Percentiles rank a stretch among this genome's conserved stretches.
These are phyloP conservation scores for Chelonus formosanus DNA, from an alignment of 2,888 invertebrate genomes.

Conservation along the genomic window DNA sequence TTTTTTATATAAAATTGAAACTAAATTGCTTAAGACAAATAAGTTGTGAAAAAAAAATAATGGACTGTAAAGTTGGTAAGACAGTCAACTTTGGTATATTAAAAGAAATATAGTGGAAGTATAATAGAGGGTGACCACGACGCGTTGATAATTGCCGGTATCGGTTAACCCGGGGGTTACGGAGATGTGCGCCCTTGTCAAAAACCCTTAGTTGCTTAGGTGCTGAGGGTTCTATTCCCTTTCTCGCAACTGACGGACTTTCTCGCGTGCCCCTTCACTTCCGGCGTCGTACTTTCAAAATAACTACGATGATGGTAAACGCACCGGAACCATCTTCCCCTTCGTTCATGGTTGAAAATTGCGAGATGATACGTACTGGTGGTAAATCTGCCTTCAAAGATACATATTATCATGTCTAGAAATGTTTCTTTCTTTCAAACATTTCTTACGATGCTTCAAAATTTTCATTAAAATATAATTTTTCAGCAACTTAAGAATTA, in stretches of 20 bases:
- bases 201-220: slow-evolving; percentile 40
- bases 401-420: background rate
- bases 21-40: too few species aligned
- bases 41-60: background rate
- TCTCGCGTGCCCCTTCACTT: slow-evolving; percentile 61
- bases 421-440: too few species aligned
- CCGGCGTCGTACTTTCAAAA: slow-evolving; percentile 45
- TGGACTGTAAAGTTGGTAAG: background rate
- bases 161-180: slow-evolving; percentile 62
- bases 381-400: background rate
- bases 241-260: slow-evolving; percentile 55
- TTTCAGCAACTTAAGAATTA: too few species aligned
- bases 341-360: slow-evolving; percentile 23
- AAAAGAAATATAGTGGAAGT: slow-evolving; percentile 15
- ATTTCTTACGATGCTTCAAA: too few species aligned
- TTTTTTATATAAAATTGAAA: too few species aligned
- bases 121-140: slow-evolving; percentile 50
- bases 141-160: slow-evolving; percentile 66
- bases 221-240: slow-evolving; percentile 37
- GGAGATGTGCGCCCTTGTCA: slow-evolving; percentile 40
- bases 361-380: too few species aligned
- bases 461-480: too few species aligned
- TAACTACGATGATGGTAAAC: slow-evolving; percentile 31
- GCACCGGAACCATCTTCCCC: slow-evolving; percentile 32
- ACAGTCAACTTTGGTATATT: background rate